Base-by-base conservation (phyloP, 2,113 vertebrate species). In the Eolophus roseicapilla region DNA sequence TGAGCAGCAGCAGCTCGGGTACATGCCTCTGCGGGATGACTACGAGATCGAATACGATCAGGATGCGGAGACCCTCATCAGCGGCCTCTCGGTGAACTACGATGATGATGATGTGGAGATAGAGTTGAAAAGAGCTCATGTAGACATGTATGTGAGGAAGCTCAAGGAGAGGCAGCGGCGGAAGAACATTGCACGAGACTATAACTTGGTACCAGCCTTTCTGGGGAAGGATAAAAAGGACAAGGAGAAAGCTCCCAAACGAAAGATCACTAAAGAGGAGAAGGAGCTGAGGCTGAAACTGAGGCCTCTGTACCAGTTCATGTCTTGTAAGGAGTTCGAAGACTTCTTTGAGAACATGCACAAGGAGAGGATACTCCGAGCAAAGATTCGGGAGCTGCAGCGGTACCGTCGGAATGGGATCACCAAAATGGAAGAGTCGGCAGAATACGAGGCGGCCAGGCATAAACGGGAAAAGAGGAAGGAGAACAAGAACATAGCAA, bases 31-130 rank as follows among this genome's bases (percentile, higher is more conserved):
- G 2, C 98, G 99, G 0, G 99, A 99, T 1, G 99, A 99, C 97
- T 99, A 99, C 3, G 99, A 99, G 98, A 98, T 99, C 1, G 99
- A 99, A 52, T 99, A 99, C 1, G 99, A 99, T 96, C 99, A 99
- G 94, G 99, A 99, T 0, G 99, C 99, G 0, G 99, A 99, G 98
- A 98, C 99, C 20, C 98, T 99, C 14, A 99, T 99, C 97, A 99
- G 99, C 6, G 99, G 99, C 77, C 98, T 99, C 13, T 99, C 99
- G 1, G 99, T 99, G 10, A 99, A 99, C 98, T 99, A 99, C 2
- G 99, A 99, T 1, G 99, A 99, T 1, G 99, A 99, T 3, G 99
- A 99, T 1, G 99, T 99, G 86, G 99, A 99, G 55, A 99, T 99
- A 10, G 99, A 99, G 96, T 96, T 99, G 49, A 99, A 99, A 71